Percentiles rank a stretch among this genome's conserved stretches.
These are phyloP conservation scores for Drosophila athabasca DNA, from an alignment of 1,140 invertebrate species.

Conservation along the genomic window DNA sequence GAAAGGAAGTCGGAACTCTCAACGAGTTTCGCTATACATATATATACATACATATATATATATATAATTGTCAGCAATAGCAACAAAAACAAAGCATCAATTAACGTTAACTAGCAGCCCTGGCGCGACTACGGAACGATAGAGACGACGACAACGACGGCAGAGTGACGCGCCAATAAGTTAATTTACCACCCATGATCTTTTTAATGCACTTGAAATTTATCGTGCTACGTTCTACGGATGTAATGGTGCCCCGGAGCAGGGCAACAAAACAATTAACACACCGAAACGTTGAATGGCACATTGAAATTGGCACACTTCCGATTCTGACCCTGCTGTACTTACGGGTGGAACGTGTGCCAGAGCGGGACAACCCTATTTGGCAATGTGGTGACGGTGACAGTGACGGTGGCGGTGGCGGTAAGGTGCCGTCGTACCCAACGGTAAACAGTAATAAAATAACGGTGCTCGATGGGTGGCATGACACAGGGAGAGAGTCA, in stretches of 20 bases:
- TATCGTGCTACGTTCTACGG: slow-evolving; percentile 38
- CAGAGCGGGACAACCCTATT: slow-evolving; percentile 37
- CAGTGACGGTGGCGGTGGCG: slow-evolving; percentile 24
- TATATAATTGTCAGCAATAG: slow-evolving; percentile 51
- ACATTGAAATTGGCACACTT: slow-evolving; percentile 70
- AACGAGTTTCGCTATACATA: not conserved
- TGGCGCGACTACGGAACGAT: slow-evolving; percentile 42
- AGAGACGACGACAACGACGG: slow-evolving; percentile 7
- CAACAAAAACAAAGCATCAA: slow-evolving; percentile 64
- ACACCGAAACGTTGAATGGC: slow-evolving; percentile 59
- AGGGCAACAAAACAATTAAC: slow-evolving; percentile 65
- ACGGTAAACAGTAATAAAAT: slow-evolving; percentile 77
- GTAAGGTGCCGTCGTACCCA: not conserved
- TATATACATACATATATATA: not conserved
- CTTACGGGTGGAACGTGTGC: not conserved
- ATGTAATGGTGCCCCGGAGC: slow-evolving; percentile 19
- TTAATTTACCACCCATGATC: slow-evolving; percentile 82
- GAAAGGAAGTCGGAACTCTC: slow-evolving; percentile 3
- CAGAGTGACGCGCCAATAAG: slow-evolving; percentile 59
- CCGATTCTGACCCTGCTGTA: slow-evolving; percentile 24
- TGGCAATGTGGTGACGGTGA: slow-evolving; percentile 22
- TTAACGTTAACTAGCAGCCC: slow-evolving; percentile 65
- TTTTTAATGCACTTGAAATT: slow-evolving; percentile 80
- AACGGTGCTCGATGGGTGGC: slow-evolving; percentile 61
- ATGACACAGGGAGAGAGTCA: not conserved